Evolutionary conservation across 2,113 vertebrate species (phyloP).

Genomic region (Ciconia boyciana): DNA sequence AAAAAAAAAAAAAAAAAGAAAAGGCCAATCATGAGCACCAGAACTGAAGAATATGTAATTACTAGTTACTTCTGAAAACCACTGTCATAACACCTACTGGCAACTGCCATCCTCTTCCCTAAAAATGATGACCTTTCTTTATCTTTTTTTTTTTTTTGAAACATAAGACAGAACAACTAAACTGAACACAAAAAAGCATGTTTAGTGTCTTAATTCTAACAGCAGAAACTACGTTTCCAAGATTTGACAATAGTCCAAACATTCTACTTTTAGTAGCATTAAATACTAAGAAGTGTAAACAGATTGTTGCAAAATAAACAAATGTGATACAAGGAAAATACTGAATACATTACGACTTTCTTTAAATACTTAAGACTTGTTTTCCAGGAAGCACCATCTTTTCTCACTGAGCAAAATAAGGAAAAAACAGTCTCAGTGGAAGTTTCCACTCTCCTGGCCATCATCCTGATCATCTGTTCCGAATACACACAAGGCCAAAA

Average conservation of each 20-base stretch:
- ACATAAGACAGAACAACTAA: background rate
- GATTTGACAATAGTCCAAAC: background rate
- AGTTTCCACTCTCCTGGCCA: constrained; percentile 96
- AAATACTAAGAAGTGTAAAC: background rate
- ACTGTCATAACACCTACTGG: background rate
- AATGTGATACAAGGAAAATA: constrained; percentile 37
- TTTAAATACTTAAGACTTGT: constrained; percentile 73
- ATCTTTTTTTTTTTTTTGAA: background rate
- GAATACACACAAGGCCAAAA: constrained; percentile 89
- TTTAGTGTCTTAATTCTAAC: background rate
- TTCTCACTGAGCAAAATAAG: constrained; percentile 79
- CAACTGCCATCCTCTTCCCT: background rate
- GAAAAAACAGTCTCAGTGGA: constrained; percentile 88
- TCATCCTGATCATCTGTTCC: constrained; percentile 97
- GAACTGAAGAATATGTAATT: background rate
- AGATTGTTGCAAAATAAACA: constrained; percentile 53
- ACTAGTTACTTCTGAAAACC: background rate
- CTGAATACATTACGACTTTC: constrained; percentile 18
- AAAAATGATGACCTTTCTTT: background rate
- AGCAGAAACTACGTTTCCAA: background rate
- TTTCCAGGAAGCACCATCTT: constrained; percentile 88
- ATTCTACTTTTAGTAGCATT: constrained; percentile 1
- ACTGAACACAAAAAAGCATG: background rate
- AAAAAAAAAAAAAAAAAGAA: too few species aligned
- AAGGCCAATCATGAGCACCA: background rate